A percentile compares a stretch with the other conserved stretches of the same genome.
Evolutionary conservation across 1,140 invertebrate species (phyloP).

Genomic region (Cydia fagiglandana): DNA sequence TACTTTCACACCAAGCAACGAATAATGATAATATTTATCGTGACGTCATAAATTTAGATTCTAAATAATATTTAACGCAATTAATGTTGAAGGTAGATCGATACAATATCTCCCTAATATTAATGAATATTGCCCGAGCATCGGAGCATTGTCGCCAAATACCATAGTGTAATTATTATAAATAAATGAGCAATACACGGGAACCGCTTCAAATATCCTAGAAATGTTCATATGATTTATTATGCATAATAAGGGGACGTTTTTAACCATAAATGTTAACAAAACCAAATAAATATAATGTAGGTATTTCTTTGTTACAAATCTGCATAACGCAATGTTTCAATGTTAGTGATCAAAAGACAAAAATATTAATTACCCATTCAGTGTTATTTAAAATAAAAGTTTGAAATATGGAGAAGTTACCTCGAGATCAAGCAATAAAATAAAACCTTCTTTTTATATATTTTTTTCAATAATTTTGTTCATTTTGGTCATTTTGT

Average conservation of each 20-base stretch:
- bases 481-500: too few species aligned
- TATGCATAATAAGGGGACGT: neutral
- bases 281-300: too few species aligned
- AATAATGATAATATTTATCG: slow-evolving; percentile 34
- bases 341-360: neutral
- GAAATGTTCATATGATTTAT: slow-evolving; percentile 2
- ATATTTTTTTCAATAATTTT: too few species aligned
- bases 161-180: slow-evolving; percentile 60
- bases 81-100: slow-evolving; percentile 42
- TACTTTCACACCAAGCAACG: neutral
- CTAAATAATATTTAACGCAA: slow-evolving; percentile 40
- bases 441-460: too few species aligned
- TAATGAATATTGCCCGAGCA: slow-evolving; percentile 54
- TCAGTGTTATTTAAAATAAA: too few species aligned
- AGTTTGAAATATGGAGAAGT: too few species aligned
- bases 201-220: slow-evolving; percentile 10
- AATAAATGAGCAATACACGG: slow-evolving; percentile 57
- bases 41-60: slow-evolving; percentile 53
- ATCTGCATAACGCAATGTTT: neutral
- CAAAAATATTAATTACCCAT: neutral
- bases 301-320: too few species aligned
- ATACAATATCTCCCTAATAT: slow-evolving; percentile 54
- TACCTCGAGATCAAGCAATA: too few species aligned
- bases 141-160: slow-evolving; percentile 50
- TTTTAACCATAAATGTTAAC: neutral